Evolutionary conservation across 2,113 vertebrate genomes (phyloP).

Genomic region (Xyrauchen texanus): DNA sequence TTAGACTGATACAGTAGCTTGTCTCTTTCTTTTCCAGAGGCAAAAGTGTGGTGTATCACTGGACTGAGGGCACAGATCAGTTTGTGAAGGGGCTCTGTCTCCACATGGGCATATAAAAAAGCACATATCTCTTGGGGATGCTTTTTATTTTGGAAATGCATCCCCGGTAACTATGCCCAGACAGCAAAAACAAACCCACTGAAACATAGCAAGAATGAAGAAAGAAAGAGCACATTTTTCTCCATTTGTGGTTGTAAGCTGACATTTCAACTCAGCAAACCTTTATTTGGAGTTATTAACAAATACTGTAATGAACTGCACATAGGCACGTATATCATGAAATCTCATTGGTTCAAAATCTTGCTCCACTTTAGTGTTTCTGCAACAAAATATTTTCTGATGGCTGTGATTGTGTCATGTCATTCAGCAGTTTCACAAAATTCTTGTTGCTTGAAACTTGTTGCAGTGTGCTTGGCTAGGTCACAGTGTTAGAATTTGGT

Average conservation of each 20-base stretch:
- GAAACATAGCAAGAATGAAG: neutral
- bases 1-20: neutral
- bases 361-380: too few relatives aligned
- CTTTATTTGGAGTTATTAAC: too few relatives aligned
- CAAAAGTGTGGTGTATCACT: neutral
- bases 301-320: too few relatives aligned
- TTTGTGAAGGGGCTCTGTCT: neutral
- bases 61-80: neutral
- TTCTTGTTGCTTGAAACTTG: too few relatives aligned
- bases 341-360: too few relatives aligned
- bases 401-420: too few relatives aligned
- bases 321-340: too few relatives aligned
- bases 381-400: too few relatives aligned
- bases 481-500: too few relatives aligned
- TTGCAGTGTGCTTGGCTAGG: too few relatives aligned
- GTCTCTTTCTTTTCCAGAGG: neutral
- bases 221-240: neutral
- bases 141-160: slow-evolving; percentile 36
- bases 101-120: slow-evolving; percentile 10
- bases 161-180: slow-evolving; percentile 25
- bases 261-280: slow-evolving; percentile 36
- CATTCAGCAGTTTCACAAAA: too few relatives aligned
- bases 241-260: slow-evolving; percentile 3
- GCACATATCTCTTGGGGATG: slow-evolving; percentile 7
- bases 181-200: slow-evolving; percentile 38